Percentiles rank a stretch among this genome's conserved stretches.
Evolutionary conservation across 2,113 vertebrate genomes (phyloP).

Genomic region (Pyxicephalus adspersus): DNA sequence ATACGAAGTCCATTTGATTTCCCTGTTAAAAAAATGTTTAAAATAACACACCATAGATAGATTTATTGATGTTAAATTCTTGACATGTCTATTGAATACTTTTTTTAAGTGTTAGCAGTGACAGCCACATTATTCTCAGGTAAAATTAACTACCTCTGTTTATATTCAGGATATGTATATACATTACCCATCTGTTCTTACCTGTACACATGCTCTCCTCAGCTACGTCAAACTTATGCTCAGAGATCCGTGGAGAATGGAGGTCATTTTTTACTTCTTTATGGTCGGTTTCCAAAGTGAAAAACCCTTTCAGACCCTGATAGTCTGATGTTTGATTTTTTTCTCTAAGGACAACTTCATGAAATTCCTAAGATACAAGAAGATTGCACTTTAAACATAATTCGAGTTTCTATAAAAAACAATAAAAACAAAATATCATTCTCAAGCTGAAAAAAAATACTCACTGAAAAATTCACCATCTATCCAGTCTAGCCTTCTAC

Average conservation of each 20-base stretch:
- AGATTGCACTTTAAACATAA: conserved; percentile 56
- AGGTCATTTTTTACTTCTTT: conserved; percentile 38
- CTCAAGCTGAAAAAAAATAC: neutral
- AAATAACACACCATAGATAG: no score
- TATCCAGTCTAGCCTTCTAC: no score
- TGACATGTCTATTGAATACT: no score
- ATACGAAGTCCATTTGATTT: no score
- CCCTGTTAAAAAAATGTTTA: no score
- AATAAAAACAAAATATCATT: neutral
- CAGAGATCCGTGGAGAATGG: conserved; percentile 38
- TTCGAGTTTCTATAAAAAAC: neutral
- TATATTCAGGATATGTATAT: no score
- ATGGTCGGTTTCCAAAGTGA: conserved; percentile 59
- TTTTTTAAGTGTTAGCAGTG: no score
- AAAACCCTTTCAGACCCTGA: conserved; percentile 71
- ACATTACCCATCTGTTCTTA: conserved; percentile 49
- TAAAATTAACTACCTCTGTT: no score
- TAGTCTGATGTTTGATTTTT: conserved; percentile 58
- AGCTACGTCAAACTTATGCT: neutral
- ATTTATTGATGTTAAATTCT: no score
- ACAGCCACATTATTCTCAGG: no score
- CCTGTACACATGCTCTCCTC: conserved; percentile 60
- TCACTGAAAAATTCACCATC: no score
- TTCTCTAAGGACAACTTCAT: conserved; percentile 65
- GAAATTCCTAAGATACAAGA: conserved; percentile 63